These are phyloP conservation scores for Hucho hucho DNA, from an alignment of 2,113 vertebrate species.

Conservation along the genomic window DNA sequence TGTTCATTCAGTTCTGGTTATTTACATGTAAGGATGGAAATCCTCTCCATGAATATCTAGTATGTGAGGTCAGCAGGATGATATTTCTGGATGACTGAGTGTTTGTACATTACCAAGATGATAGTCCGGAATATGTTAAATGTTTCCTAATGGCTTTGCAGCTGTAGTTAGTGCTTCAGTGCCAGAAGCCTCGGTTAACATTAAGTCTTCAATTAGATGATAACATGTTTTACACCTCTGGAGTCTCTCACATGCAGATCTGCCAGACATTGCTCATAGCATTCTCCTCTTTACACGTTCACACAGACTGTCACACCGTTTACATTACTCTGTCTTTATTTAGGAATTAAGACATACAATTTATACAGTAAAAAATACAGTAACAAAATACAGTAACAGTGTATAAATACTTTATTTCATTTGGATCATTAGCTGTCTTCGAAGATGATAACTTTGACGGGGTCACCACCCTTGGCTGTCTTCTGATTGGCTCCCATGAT, in stretches of 20 bases:
- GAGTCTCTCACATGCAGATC: not conserved
- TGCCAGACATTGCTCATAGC: not conserved
- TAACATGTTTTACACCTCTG: slow-evolving; percentile 5
- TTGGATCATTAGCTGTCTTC: slow-evolving; percentile 3
- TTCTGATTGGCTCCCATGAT: slow-evolving; percentile 52
- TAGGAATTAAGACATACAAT: not conserved
- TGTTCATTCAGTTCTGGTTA: too few species aligned
- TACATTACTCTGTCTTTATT: slow-evolving; percentile 41
- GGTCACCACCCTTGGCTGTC: slow-evolving; percentile 74
- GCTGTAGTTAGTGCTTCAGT: not conserved
- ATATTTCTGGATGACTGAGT: not conserved
- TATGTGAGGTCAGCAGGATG: too few species aligned
- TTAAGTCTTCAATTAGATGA: not conserved
- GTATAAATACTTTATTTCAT: not conserved
- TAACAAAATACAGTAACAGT: not conserved
- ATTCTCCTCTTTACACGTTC: not conserved
- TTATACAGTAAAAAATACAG: not conserved
- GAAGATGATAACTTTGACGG: slow-evolving; percentile 46
- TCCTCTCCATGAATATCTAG: too few species aligned
- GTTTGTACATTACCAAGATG: not conserved
- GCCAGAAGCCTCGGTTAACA: not conserved
- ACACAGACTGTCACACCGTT: not conserved
- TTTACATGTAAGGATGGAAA: too few species aligned
- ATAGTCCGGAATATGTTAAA: too few species aligned
- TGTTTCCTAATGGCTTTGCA: not conserved